Percentiles rank a stretch among this genome's conserved stretches.
These are phyloP conservation scores for Aphidoletes aphidimyza DNA, from an alignment of 2,888 invertebrate species.

Conservation along the genomic window DNA sequence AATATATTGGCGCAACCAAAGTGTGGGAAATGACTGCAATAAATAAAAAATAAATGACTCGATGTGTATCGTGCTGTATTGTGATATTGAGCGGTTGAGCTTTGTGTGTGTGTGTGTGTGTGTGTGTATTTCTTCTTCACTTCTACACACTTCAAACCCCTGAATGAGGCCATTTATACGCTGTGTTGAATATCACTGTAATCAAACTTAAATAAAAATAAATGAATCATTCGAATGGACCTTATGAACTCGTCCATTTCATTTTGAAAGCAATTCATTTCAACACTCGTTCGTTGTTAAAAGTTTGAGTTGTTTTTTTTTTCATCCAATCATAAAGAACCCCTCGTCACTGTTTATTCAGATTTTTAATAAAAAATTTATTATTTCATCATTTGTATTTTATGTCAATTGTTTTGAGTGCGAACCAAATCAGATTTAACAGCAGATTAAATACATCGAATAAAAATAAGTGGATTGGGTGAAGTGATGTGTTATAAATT, in stretches of 20 bases:
- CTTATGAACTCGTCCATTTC: constrained; percentile 21
- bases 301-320: neutral
- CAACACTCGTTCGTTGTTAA: neutral
- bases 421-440: neutral
- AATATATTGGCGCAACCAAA: neutral
- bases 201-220: constrained; percentile 28
- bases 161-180: neutral
- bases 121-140: neutral
- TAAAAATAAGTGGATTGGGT: too few relatives aligned
- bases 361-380: neutral
- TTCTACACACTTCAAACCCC: neutral
- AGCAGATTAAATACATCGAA: neutral
- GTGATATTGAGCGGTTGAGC: neutral
- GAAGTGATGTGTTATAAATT: too few relatives aligned
- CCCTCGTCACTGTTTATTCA: neutral
- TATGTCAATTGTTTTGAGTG: neutral
- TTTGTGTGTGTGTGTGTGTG: neutral
- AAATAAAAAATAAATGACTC: constrained; percentile 3
- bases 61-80: neutral
- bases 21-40: constrained; percentile 34
- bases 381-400: neutral
- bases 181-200: neutral
- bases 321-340: neutral
- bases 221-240: constrained; percentile 31
- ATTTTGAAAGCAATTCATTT: constrained; percentile 1